A percentile compares a stretch with the other conserved stretches of the same genome.
Conservation (phyloP, 2,888 invertebrate genomes). For the Spisula solida region DNA sequence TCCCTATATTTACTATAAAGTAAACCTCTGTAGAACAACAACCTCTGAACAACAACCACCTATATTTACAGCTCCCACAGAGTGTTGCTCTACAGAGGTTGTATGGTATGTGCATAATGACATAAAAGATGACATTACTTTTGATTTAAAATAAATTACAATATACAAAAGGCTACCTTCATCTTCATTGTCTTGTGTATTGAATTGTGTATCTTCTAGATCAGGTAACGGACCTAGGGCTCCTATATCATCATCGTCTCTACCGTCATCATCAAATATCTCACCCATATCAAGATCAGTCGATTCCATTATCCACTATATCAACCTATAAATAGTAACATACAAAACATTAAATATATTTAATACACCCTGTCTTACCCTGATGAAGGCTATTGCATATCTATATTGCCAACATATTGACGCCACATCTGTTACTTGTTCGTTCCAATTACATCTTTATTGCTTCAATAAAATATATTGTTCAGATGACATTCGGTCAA, state of each 20-base stretch:
- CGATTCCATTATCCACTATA: constrained; percentile 61
- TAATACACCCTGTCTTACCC: too few relatives aligned
- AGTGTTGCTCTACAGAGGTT: neutral
- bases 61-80: too few relatives aligned
- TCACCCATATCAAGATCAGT: constrained; percentile 80
- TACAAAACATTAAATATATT: too few relatives aligned
- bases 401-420: too few relatives aligned
- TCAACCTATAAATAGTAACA: neutral
- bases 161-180: constrained; percentile 32
- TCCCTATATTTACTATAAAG: too few relatives aligned
- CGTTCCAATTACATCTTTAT: too few relatives aligned
- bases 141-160: too few relatives aligned
- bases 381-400: too few relatives aligned
- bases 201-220: constrained; percentile 65
- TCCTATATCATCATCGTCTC: constrained; percentile 75
- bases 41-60: too few relatives aligned
- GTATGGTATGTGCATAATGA: neutral
- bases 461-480: neutral
- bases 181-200: constrained; percentile 45
- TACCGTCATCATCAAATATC: constrained; percentile 80
- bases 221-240: constrained; percentile 77
- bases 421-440: too few relatives aligned
- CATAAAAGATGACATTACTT: too few relatives aligned
- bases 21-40: too few relatives aligned
- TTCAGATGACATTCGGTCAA: neutral